These are phyloP conservation scores for Haliaeetus leucogaster DNA, from an alignment of 2,113 vertebrate genomes.

Conservation along the genomic window DNA sequence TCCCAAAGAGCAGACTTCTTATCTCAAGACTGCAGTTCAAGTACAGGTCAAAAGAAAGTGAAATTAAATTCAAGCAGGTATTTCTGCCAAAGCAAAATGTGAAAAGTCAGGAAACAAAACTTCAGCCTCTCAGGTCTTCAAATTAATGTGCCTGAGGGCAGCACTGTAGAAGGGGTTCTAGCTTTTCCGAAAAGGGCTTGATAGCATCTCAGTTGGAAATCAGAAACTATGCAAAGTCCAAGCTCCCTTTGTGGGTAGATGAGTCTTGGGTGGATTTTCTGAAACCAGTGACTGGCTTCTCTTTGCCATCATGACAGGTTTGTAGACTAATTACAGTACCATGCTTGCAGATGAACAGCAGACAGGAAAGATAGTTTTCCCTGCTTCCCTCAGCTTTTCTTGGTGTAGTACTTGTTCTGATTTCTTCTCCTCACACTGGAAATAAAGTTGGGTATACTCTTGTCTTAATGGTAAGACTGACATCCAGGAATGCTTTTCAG, in stretches of 20 bases:
- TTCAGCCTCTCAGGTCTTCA: background rate
- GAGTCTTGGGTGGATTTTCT: background rate
- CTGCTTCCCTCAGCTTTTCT: background rate
- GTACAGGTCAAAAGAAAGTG: background rate
- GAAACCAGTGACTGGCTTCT: background rate
- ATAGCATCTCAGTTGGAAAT: background rate
- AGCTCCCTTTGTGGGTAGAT: background rate
- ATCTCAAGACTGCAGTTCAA: background rate
- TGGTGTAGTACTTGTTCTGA: background rate
- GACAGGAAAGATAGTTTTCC: background rate
- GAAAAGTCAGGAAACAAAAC: background rate
- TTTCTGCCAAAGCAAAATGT: background rate
- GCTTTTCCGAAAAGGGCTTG: background rate
- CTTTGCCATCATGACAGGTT: accelerated
- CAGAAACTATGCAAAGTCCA: background rate
- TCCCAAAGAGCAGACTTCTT: background rate
- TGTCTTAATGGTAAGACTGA: background rate
- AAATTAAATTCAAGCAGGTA: background rate
- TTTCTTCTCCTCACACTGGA: background rate
- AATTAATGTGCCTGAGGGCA: background rate
- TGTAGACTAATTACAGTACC: background rate
- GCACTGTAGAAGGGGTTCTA: background rate
- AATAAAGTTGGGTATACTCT: background rate
- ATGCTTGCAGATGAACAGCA: background rate
- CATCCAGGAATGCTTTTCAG: background rate